These are phyloP conservation scores for Paedocypris micromegethes DNA, from an alignment of 2,797 vertebrate genomes.

Conservation along the genomic window DNA sequence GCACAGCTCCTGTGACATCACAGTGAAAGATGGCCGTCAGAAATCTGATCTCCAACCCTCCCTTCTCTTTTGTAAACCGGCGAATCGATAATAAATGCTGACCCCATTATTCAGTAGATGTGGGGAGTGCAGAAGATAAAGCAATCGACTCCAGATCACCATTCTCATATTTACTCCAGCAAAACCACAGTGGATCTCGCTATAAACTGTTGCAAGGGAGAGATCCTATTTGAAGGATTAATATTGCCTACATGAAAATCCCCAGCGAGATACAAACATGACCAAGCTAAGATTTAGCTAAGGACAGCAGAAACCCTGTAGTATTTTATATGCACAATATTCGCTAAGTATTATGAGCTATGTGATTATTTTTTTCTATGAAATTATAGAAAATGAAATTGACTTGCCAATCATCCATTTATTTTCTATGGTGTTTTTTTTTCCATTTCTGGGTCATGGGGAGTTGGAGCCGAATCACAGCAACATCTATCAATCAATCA, in stretches of 20 bases:
- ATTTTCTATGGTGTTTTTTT: too few relatives aligned
- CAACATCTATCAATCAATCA: too few relatives aligned
- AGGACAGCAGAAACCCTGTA: slow-evolving; percentile 5
- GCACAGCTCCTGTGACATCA: slow-evolving; percentile 19
- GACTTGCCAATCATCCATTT: too few relatives aligned
- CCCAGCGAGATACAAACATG: slow-evolving; percentile 24
- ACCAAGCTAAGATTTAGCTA: slow-evolving; percentile 16
- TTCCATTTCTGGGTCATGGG: too few relatives aligned
- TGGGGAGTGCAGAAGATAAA: slow-evolving; percentile 26
- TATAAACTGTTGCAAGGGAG: slow-evolving; percentile 14
- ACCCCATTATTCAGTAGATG: slow-evolving; percentile 30
- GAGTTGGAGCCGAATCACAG: too few relatives aligned
- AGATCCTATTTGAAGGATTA: slow-evolving; percentile 18
- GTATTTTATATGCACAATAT: too few relatives aligned
- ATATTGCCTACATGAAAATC: slow-evolving; percentile 26
- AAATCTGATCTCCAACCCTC: neutral
- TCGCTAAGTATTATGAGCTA: too few relatives aligned
- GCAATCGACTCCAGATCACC: slow-evolving; percentile 27
- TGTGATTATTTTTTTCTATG: too few relatives aligned
- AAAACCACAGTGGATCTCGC: slow-evolving; percentile 13
- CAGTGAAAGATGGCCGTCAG: slow-evolving; percentile 8
- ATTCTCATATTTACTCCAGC: slow-evolving; percentile 28
- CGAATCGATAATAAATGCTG: slow-evolving; percentile 26
- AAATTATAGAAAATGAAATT: too few relatives aligned
- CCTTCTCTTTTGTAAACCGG: slow-evolving; percentile 18